Base-by-base conservation (phyloP, 2,797 vertebrate genomes). In the Enteromius paludinosus region DNA sequence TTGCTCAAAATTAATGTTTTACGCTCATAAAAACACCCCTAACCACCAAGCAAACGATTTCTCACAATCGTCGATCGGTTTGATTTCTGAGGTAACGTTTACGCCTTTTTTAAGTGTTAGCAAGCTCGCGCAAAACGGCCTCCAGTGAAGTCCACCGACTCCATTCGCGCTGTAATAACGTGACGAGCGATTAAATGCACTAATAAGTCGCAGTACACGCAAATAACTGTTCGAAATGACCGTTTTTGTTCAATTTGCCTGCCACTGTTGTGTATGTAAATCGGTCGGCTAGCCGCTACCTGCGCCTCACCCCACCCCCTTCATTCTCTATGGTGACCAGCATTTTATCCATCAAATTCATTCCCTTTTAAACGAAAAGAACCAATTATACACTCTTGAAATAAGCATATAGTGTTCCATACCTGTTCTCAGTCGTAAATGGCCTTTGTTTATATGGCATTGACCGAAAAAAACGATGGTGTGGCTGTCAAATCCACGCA, bases 361-460 rank as follows among this genome's bases (percentile, higher is more conserved):
- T 0, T 1, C 14, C 6, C n/a, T 61, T 14, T n/a, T 8, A 56
- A 47, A 56, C 7, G 45, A 45, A 59, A 69, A 76, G 1, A 65
- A 23, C 3, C 43, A 10, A 28, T 15, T n/a, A 3, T 20, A 3
- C 43, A 33, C 25, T 47, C 35, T 17, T 43, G 3, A 20, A 65
- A 79, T 56, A 30, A 9, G 12, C 54, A 78, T 20, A 25, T 3
- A 4, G 23, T 18, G 25, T 23, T 0, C 71, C 93, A 90, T 92
- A 95, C 94, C 93, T 94, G 90, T 81, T 92, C 88, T 90, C 85
- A 92, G 90, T 93, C 89, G 91, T 88, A 87, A 89, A 88, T 89
- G 91, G 87, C 86, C 89, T 92, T 92, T 91, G 90, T 91, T 91
- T 93, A 92, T 89, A 92, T 92, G 90, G 94, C 95, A 95, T 95